Evolutionary conservation across 2,797 vertebrate species (phyloP).

Genomic region (Acanthopagrus latus): DNA sequence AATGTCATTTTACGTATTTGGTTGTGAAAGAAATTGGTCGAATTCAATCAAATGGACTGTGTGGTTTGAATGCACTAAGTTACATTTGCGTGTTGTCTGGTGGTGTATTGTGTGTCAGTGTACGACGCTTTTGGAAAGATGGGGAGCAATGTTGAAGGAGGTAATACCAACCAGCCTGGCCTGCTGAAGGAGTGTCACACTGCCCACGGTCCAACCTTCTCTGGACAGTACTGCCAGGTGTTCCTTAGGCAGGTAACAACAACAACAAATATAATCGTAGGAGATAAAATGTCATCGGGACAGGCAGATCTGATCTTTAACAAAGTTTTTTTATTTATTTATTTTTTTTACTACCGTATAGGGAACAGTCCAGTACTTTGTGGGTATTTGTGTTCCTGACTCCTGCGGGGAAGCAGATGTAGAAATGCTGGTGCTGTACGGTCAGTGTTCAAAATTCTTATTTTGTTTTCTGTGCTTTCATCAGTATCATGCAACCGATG

Average conservation of each 20-base stretch:
- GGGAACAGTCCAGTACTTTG: slow-evolving; percentile 82
- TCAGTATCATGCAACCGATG: background rate
- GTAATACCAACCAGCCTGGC: slow-evolving; percentile 87
- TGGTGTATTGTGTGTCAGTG: slow-evolving; percentile 78
- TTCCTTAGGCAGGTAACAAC: slow-evolving; percentile 85
- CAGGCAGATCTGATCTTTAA: background rate
- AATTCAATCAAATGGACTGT: background rate
- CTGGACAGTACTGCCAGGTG: slow-evolving; percentile 89
- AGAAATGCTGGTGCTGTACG: slow-evolving; percentile 70
- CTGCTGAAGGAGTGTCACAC: slow-evolving; percentile 86
- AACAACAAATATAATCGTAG: background rate
- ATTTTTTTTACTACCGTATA: slow-evolving; percentile 23
- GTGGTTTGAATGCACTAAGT: background rate
- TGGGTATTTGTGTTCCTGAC: slow-evolving; percentile 86
- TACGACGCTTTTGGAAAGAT: slow-evolving; percentile 90
- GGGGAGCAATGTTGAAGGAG: slow-evolving; percentile 86
- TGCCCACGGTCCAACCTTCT: slow-evolving; percentile 77
- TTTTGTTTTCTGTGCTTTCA: background rate
- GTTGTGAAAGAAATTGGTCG: too few relatives aligned
- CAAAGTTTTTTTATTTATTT: background rate
- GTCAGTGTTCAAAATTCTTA: slow-evolving; percentile 64
- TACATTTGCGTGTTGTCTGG: background rate
- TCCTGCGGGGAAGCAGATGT: slow-evolving; percentile 83
- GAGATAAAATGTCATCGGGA: background rate
- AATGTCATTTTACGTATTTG: too few relatives aligned